phyloP scores from a whole-genome alignment of 2,113 vertebrate species.

The Ciconia stormi region DNA sequence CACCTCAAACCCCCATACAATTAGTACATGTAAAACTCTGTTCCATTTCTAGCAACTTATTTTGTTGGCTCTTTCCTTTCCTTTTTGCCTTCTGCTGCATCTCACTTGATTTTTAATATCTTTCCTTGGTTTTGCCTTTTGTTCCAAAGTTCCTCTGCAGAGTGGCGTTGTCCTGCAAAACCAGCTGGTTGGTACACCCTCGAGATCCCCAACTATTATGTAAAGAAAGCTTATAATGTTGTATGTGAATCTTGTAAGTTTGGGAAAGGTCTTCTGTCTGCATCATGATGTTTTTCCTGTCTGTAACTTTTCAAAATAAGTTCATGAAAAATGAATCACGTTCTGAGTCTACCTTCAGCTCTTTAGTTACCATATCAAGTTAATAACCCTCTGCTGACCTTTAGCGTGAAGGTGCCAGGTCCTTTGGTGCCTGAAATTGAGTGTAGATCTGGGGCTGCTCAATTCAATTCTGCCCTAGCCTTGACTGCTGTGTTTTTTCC shows the following conservation, averaged over 20 bases:
- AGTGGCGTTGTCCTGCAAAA: neutral
- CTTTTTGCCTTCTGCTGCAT: neutral
- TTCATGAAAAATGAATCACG: neutral
- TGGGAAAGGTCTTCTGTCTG: neutral
- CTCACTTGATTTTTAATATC: neutral
- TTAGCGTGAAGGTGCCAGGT: neutral
- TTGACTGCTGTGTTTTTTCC: neutral
- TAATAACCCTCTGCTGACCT: neutral
- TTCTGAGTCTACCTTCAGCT: neutral
- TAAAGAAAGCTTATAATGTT: neutral
- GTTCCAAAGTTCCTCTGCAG: neutral
- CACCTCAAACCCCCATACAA: neutral
- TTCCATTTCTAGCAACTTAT: neutral
- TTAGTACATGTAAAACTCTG: neutral
- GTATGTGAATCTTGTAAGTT: neutral
- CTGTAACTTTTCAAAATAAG: neutral
- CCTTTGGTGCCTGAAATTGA: neutral
- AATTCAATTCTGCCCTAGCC: neutral
- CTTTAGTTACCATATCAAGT: neutral
- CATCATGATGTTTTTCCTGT: neutral
- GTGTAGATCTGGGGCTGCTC: neutral
- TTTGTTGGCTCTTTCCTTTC: neutral
- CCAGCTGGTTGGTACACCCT: neutral
- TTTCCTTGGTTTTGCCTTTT: neutral
- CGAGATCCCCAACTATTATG: neutral